phyloP scores from a whole-genome alignment of 2,113 vertebrate species.

The Nothoprocta pentlandii region DNA sequence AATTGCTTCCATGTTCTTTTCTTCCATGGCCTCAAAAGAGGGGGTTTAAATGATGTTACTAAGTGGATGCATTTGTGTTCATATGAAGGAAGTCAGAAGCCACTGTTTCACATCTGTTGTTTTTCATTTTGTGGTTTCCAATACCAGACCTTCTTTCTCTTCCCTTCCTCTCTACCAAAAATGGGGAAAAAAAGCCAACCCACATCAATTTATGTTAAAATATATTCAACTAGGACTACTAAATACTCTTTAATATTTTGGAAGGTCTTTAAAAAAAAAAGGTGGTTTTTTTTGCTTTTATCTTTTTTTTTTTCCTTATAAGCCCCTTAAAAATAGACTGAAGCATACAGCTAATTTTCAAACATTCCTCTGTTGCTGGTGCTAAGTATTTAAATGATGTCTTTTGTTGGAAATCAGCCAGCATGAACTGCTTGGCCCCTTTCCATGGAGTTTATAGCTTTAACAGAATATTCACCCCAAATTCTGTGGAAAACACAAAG shows the following conservation, averaged over 20 bases:
- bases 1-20: slow-evolving; percentile 17
- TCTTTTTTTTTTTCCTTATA: not conserved
- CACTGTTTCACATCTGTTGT: slow-evolving; percentile 5
- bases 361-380: not conserved
- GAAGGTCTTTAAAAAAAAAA: not conserved
- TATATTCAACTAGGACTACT: not conserved
- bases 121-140: slow-evolving; percentile 34
- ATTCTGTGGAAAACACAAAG: not conserved
- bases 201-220: slow-evolving; percentile 2
- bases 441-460: not conserved
- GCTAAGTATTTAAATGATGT: not conserved
- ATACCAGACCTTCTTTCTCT: slow-evolving; percentile 6
- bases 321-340: not conserved
- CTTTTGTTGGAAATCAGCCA: not conserved
- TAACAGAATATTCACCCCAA: slow-evolving; percentile 15
- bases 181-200: not conserved
- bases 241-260: slow-evolving; percentile 1
- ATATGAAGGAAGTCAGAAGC: slow-evolving; percentile 41
- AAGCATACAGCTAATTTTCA: not conserved
- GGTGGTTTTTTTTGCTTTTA: not conserved
- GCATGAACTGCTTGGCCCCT: not conserved
- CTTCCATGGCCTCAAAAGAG: not conserved
- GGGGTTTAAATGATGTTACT: not conserved
- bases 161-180: not conserved
- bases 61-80: slow-evolving; percentile 29